phyloP scores from a whole-genome alignment of 2,797 vertebrate species.

The Chrosomus eos region DNA sequence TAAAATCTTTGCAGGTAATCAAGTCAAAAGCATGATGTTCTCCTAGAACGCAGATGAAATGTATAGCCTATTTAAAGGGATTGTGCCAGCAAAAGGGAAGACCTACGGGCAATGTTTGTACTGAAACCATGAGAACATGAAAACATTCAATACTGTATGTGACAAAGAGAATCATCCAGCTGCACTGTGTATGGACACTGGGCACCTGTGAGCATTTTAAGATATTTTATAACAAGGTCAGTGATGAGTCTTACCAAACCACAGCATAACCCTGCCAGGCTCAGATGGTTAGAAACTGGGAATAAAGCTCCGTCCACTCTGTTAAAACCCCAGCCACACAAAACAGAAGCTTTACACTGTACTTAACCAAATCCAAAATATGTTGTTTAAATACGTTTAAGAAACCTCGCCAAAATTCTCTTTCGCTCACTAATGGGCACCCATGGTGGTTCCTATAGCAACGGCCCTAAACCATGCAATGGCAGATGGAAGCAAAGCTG shows the following conservation, averaged over 20 bases:
- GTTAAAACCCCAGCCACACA: slow-evolving; percentile 37
- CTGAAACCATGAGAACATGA: neutral
- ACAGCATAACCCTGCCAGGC: neutral
- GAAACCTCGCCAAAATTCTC: slow-evolving; percentile 74
- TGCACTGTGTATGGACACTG: neutral
- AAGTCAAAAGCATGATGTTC: neutral
- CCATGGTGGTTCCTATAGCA: slow-evolving; percentile 84
- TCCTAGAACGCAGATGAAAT: neutral
- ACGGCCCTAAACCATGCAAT: slow-evolving; percentile 84
- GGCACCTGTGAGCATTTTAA: slow-evolving; percentile 11
- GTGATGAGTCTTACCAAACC: neutral
- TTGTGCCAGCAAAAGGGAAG: neutral
- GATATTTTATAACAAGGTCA: slow-evolving; percentile 16
- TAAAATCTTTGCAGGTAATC: slow-evolving; percentile 43
- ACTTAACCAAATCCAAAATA: slow-evolving; percentile 47
- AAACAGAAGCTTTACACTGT: slow-evolving; percentile 56
- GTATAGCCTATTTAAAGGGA: neutral
- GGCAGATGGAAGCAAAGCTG: slow-evolving; percentile 85
- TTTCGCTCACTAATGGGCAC: slow-evolving; percentile 78
- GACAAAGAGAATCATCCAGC: slow-evolving; percentile 1
- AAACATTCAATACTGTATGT: neutral
- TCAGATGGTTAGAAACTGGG: slow-evolving; percentile 8
- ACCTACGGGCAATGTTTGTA: neutral
- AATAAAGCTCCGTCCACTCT: neutral
- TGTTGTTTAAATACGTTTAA: slow-evolving; percentile 70